phyloP scores from a whole-genome alignment of 2,888 invertebrate genomes.

The Tuta absoluta region DNA sequence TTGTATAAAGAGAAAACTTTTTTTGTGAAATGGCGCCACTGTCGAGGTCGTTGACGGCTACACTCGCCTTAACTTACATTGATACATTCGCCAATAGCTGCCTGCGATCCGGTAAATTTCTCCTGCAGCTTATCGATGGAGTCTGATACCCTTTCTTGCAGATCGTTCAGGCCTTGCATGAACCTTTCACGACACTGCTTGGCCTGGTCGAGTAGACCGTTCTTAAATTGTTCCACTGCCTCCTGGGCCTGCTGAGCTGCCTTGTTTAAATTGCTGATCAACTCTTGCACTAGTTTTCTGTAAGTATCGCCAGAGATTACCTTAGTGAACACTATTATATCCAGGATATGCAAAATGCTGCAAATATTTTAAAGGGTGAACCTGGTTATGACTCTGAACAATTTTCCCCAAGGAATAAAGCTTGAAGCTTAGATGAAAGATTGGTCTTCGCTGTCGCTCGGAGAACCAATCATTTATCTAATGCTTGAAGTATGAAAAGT shows the following conservation, averaged over 20 bases:
- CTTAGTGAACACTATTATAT: too few relatives aligned
- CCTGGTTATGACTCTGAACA: too few relatives aligned
- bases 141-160: conserved; percentile 48
- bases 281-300: conserved; percentile 57
- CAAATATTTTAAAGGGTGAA: too few relatives aligned
- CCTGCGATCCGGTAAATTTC: conserved; percentile 50
- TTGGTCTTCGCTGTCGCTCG: too few relatives aligned
- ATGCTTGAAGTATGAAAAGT: too few relatives aligned
- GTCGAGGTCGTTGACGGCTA: too few relatives aligned
- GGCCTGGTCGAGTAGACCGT: conserved; percentile 52
- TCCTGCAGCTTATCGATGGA: conserved; percentile 52
- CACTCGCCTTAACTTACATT: conserved; percentile 59
- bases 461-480: too few relatives aligned
- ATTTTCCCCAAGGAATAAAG: too few relatives aligned
- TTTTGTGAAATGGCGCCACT: too few relatives aligned
- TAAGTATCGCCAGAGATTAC: conserved; percentile 21
- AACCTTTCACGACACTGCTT: conserved; percentile 47
- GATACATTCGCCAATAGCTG: conserved; percentile 55
- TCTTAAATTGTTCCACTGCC: conserved; percentile 52
- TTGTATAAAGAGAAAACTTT: too few relatives aligned
- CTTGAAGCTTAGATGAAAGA: too few relatives aligned
- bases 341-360: too few relatives aligned
- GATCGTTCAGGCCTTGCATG: conserved; percentile 46
- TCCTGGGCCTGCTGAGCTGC: conserved; percentile 57
- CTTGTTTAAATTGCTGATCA: conserved; percentile 52